Conservation (phyloP, 2,888 invertebrate genomes). For the Melieria picta region DNA sequence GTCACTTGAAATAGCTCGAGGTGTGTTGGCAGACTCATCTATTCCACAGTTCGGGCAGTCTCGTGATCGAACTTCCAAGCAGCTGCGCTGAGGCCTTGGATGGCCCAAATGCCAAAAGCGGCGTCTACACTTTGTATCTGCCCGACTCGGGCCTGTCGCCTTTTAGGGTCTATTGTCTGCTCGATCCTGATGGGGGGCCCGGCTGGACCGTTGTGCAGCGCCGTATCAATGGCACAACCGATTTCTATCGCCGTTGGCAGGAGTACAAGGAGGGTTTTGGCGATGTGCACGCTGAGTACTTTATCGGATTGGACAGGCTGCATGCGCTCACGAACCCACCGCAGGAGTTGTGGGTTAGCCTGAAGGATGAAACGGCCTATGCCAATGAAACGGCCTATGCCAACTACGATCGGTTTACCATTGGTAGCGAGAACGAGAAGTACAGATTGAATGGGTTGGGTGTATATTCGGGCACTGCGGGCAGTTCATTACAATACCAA, state of each 20-base stretch:
- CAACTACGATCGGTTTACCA: background rate
- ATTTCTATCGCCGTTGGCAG: slow-evolving; percentile 8
- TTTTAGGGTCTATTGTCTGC: background rate
- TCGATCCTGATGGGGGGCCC: background rate
- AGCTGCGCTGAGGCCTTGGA: background rate
- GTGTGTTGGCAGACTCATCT: too few species aligned
- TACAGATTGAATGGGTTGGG: background rate
- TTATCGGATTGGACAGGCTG: background rate
- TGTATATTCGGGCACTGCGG: background rate
- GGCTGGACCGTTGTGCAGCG: slow-evolving; percentile 7
- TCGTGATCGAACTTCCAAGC: background rate
- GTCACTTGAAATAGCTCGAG: too few species aligned
- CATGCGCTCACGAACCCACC: background rate
- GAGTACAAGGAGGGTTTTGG: slow-evolving; percentile 3
- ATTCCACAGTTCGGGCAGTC: background rate
- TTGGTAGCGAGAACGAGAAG: background rate
- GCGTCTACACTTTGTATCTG: background rate
- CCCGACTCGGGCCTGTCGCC: background rate
- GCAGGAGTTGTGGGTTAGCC: background rate
- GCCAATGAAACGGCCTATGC: background rate
- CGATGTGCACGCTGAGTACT: background rate
- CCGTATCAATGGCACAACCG: background rate
- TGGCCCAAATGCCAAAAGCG: background rate
- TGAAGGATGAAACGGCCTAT: too few species aligned
- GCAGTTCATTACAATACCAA: background rate